Evolutionary conservation across 2,113 vertebrate genomes (phyloP).

Genomic region (Echinops telfairi): DNA sequence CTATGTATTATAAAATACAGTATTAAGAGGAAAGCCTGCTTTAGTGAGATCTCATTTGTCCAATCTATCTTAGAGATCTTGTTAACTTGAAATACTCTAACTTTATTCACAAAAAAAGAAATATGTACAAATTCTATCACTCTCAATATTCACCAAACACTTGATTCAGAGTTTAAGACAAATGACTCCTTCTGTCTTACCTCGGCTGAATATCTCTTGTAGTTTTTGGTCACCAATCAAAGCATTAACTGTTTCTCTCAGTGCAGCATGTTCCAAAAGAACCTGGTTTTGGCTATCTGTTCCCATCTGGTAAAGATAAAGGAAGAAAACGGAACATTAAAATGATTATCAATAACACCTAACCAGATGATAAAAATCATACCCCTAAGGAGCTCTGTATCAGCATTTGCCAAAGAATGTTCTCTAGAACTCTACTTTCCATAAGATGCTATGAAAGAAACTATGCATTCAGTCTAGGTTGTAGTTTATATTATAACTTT

Average conservation of each 20-base stretch:
- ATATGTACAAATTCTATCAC: constrained; percentile 26
- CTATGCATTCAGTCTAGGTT: constrained; percentile 27
- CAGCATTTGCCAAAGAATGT: constrained; percentile 36
- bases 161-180: constrained; percentile 66
- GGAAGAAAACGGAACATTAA: constrained; percentile 71
- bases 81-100: constrained; percentile 12
- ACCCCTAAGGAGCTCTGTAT: not conserved
- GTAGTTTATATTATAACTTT: constrained; percentile 40
- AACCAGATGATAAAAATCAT: constrained; percentile 54
- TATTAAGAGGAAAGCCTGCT: not conserved
- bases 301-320: constrained; percentile 90
- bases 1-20: not conserved
- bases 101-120: constrained; percentile 31
- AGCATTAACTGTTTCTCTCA: constrained; percentile 93
- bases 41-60: constrained; percentile 31
- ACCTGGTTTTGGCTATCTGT: constrained; percentile 92
- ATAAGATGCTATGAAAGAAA: constrained; percentile 35
- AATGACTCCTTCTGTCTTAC: constrained; percentile 85
- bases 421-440: constrained; percentile 15
- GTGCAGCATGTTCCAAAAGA: constrained; percentile 92
- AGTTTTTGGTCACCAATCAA: constrained; percentile 95
- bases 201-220: constrained; percentile 98
- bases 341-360: constrained; percentile 43
- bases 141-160: not conserved
- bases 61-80: constrained; percentile 50